A percentile compares a stretch with the other conserved stretches of the same genome.
Conservation (phyloP, 2,113 vertebrate genomes). For the Calyptommatus sinebrachiatus region DNA sequence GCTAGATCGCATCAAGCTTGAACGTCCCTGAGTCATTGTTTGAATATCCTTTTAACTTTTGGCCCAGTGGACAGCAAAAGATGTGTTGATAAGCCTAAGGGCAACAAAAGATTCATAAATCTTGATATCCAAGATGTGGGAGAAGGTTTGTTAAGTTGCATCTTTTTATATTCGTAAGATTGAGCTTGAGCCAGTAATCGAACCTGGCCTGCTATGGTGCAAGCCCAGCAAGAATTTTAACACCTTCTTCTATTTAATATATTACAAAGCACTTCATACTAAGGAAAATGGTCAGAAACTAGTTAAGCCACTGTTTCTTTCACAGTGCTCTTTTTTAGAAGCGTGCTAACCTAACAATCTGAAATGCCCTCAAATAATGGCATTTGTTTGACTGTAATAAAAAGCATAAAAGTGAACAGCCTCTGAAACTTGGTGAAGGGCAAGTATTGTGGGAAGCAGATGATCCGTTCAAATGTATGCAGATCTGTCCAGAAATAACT, state of each 20-base stretch:
- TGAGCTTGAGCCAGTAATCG: too few species aligned
- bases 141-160: too few species aligned
- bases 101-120: too few species aligned
- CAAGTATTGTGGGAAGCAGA: slow-evolving; percentile 21
- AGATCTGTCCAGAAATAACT: slow-evolving; percentile 47
- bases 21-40: too few species aligned
- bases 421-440: not conserved
- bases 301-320: not conserved
- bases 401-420: not conserved
- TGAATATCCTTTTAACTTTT: too few species aligned
- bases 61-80: too few species aligned
- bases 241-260: not conserved
- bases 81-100: too few species aligned
- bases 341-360: not conserved
- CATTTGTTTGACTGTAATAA: not conserved
- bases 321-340: not conserved
- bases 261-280: not conserved
- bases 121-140: too few species aligned
- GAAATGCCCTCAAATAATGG: not conserved
- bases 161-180: too few species aligned
- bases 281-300: not conserved
- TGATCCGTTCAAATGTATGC: slow-evolving; percentile 48
- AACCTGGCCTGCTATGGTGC: too few species aligned
- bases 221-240: not conserved
- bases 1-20: too few species aligned